These are phyloP conservation scores for Peromyscus aztecus DNA, from an alignment of 2,797 vertebrate genomes.

Conservation along the genomic window DNA sequence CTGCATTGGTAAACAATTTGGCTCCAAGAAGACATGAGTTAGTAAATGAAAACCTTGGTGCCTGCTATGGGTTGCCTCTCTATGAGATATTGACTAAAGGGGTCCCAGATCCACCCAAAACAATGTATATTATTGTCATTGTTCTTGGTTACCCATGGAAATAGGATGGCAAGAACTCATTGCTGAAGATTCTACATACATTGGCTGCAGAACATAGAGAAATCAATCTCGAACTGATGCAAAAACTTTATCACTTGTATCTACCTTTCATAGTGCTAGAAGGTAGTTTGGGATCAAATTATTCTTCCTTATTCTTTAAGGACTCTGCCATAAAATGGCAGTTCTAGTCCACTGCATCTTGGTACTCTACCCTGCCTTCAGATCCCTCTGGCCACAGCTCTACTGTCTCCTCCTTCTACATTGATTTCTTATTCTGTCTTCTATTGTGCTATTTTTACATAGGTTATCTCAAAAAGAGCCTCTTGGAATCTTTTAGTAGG, in stretches of 20 bases:
- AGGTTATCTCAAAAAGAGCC: not conserved
- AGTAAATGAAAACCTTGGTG: not conserved
- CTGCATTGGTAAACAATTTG: not conserved
- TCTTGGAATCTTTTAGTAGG: not conserved
- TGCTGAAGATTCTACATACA: not conserved
- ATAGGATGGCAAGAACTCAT: not conserved
- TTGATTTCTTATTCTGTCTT: not conserved
- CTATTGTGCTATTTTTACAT: not conserved
- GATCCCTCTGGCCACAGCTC: not conserved
- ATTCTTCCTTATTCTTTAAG: not conserved
- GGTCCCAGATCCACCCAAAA: not conserved
- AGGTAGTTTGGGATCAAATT: not conserved
- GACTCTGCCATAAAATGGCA: not conserved
- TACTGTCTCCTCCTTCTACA: not conserved
- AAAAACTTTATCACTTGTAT: not conserved
- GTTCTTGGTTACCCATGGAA: not conserved
- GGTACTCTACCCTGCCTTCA: not conserved
- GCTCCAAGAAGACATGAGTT: not conserved
- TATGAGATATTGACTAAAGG: not conserved
- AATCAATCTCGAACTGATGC: not conserved
- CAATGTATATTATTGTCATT: not conserved
- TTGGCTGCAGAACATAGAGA: not conserved
- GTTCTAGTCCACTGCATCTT: not conserved
- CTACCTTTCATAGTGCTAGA: not conserved
- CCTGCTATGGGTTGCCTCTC: not conserved